These are phyloP conservation scores for Phasia obesa DNA, from an alignment of 2,888 invertebrate genomes.

Conservation along the genomic window DNA sequence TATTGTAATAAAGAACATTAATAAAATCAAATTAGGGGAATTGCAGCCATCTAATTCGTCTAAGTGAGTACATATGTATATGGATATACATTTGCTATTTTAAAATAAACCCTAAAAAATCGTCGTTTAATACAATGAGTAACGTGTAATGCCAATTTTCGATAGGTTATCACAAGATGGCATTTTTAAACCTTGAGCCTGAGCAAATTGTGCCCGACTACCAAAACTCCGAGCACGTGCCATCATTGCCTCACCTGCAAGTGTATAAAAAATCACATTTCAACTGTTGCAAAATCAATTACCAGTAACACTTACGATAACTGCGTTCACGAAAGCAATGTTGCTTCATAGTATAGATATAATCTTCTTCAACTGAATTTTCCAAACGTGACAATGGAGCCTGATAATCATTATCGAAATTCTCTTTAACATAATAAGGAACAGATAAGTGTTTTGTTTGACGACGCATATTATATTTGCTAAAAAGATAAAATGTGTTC, in stretches of 20 bases:
- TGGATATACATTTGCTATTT: not conserved
- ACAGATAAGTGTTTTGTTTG: conserved; percentile 90
- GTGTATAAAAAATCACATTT: conserved; percentile 10
- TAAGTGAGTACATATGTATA: not conserved
- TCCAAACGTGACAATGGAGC: conserved; percentile 94
- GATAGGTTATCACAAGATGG: conserved; percentile 91
- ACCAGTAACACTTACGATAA: conserved; percentile 84
- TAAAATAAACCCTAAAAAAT: not conserved
- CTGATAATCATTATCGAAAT: conserved; percentile 91
- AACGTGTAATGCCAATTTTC: conserved; percentile 81
- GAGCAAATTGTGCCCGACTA: conserved; percentile 90
- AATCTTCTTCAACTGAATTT: conserved; percentile 97
- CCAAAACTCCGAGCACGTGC: conserved; percentile 97
- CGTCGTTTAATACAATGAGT: conserved; percentile 73
- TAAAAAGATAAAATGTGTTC: conserved; percentile 72
- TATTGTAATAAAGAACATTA: not conserved
- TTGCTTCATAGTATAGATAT: conserved; percentile 91
- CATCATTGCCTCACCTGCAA: conserved; percentile 91
- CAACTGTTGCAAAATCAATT: conserved; percentile 1
- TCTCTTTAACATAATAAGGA: conserved; percentile 97
- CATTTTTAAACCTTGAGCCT: conserved; percentile 91
- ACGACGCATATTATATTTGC: conserved; percentile 86
- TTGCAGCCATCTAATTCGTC: conserved; percentile 8
- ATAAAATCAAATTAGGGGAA: not conserved
- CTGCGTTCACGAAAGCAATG: conserved; percentile 96